Evolutionary conservation across 2,113 vertebrate species (phyloP).

Genomic region (Balaeniceps rex): DNA sequence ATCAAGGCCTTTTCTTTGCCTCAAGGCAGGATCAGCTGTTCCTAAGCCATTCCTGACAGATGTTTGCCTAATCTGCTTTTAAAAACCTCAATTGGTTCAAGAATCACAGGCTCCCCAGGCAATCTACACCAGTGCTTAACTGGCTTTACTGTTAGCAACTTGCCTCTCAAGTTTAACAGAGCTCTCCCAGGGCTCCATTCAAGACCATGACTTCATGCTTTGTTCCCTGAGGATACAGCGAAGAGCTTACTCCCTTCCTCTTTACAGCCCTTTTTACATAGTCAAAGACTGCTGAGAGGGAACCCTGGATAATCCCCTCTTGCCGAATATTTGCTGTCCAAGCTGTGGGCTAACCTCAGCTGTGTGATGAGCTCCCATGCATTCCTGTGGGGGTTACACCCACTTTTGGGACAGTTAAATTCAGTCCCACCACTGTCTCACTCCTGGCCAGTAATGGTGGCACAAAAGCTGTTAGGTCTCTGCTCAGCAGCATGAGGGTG

Average conservation of each 20-base stretch:
- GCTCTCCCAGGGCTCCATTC: not conserved
- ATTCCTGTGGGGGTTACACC: not conserved
- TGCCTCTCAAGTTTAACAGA: not conserved
- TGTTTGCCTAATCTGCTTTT: constrained; percentile 23
- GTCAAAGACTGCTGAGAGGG: not conserved
- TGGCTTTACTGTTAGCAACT: not conserved
- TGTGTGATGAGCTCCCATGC: not conserved
- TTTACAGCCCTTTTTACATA: not conserved
- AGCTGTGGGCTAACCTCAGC: not conserved
- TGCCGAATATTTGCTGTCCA: not conserved
- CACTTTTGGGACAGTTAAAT: not conserved
- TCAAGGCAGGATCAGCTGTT: not conserved
- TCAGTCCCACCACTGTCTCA: not conserved
- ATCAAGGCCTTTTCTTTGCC: not conserved
- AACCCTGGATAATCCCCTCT: not conserved
- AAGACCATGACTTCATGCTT: constrained; percentile 9
- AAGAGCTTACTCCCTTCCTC: not conserved
- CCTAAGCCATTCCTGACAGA: not conserved
- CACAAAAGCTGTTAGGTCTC: not conserved
- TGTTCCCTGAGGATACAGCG: not conserved
- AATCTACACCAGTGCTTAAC: not conserved
- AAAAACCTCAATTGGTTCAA: not conserved
- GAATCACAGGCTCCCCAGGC: not conserved
- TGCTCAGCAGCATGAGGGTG: not conserved
- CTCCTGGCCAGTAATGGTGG: not conserved